A percentile compares a stretch with the other conserved stretches of the same genome.
These are phyloP conservation scores for Triplophysa yarkandensis DNA, from an alignment of 2,797 vertebrate species.

Conservation along the genomic window DNA sequence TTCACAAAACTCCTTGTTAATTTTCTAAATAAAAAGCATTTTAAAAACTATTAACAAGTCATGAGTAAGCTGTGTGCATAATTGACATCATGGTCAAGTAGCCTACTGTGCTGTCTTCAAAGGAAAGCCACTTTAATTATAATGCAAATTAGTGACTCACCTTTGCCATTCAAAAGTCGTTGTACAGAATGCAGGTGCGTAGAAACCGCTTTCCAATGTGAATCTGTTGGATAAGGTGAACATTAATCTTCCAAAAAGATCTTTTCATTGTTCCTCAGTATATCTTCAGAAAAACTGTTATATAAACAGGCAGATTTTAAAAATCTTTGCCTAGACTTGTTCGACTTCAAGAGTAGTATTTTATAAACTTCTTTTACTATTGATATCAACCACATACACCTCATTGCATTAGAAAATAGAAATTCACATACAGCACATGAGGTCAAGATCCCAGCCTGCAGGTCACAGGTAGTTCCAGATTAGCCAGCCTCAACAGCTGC, in stretches of 20 bases:
- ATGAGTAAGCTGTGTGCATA: constrained; percentile 8
- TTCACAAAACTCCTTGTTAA: background rate
- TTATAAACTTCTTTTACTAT: background rate
- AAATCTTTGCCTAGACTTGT: constrained; percentile 26
- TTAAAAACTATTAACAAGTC: constrained; percentile 5
- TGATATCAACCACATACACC: constrained; percentile 5
- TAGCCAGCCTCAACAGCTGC: constrained; percentile 56
- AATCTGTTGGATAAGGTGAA: background rate
- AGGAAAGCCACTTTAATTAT: background rate
- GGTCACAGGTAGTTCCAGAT: constrained; percentile 64
- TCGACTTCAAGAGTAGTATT: background rate
- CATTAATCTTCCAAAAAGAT: background rate
- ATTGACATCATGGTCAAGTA: background rate
- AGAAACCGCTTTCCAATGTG: background rate
- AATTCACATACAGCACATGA: constrained; percentile 56
- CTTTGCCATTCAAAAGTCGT: background rate
- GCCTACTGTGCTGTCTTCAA: constrained; percentile 8
- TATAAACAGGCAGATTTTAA: constrained; percentile 17
- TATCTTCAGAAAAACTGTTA: background rate
- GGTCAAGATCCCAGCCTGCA: constrained; percentile 51
- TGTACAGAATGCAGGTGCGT: background rate
- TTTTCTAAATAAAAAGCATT: background rate
- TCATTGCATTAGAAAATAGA: constrained; percentile 25
- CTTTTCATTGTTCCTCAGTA: background rate
- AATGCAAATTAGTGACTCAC: constrained; percentile 3